phyloP scores from a whole-genome alignment of 2,113 vertebrate species.

The Leucopternis melanops region DNA sequence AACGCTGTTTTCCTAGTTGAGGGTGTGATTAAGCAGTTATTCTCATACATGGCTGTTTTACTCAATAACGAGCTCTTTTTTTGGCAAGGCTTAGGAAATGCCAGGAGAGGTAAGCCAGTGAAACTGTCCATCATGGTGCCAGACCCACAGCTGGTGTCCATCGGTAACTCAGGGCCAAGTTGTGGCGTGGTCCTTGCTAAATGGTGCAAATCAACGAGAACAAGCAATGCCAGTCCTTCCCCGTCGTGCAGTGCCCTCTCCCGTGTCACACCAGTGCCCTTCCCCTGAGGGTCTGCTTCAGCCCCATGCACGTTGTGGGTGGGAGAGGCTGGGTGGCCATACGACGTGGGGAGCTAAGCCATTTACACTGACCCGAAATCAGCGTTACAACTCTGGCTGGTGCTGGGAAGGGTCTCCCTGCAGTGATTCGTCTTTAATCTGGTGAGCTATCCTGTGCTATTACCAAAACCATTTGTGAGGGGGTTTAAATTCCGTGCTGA shows the following conservation, averaged over 20 bases:
- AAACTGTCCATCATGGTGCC: neutral
- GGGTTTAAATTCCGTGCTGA: neutral
- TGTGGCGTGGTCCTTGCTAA: neutral
- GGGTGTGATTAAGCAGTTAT: neutral
- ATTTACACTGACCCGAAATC: neutral
- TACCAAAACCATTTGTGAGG: neutral
- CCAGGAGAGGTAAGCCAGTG: neutral
- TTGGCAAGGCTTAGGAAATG: neutral
- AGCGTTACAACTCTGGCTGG: accelerated
- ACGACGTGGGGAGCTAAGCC: accelerated
- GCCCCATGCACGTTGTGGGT: neutral
- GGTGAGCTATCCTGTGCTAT: neutral
- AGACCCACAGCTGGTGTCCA: neutral
- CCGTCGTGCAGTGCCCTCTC: neutral
- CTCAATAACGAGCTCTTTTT: neutral
- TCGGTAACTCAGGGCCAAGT: neutral
- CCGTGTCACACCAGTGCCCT: neutral
- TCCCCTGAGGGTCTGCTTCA: neutral
- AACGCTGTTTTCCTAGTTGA: neutral
- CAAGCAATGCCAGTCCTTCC: neutral
- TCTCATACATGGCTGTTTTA: neutral
- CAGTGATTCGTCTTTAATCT: neutral
- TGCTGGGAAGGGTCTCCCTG: neutral
- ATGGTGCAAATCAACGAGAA: neutral
- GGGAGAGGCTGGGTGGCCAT: neutral